These are phyloP conservation scores for Apamea anceps DNA, from an alignment of 2,888 invertebrate species.

Conservation along the genomic window DNA sequence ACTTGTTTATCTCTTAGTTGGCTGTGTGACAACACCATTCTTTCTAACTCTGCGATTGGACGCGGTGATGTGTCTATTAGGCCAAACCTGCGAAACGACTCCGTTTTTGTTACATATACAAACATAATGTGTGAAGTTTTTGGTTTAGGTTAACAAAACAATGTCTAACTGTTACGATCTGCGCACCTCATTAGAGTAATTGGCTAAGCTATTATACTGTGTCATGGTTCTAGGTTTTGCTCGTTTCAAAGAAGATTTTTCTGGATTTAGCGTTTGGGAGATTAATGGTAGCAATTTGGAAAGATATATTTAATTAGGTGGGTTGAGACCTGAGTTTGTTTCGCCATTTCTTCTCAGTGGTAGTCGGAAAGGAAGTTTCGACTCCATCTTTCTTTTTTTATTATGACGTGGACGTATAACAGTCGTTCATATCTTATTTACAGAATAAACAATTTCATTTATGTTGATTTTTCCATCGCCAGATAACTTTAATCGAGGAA, in stretches of 20 bases:
- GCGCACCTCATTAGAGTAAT: conserved; percentile 50
- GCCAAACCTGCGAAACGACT: conserved; percentile 17
- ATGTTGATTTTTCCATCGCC: no score
- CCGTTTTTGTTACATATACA: conserved; percentile 43
- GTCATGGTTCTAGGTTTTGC: conserved; percentile 29
- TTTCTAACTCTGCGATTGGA: neutral
- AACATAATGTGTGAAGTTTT: conserved; percentile 56
- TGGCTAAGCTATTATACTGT: conserved; percentile 30
- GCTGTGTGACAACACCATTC: neutral
- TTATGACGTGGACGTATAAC: neutral
- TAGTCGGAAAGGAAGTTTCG: no score
- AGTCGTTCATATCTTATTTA: neutral
- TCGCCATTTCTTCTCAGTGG: neutral
- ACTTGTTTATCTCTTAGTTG: neutral
- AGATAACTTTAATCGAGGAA: no score
- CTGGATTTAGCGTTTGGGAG: neutral
- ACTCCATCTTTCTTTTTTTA: neutral
- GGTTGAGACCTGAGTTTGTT: neutral
- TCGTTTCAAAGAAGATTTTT: neutral
- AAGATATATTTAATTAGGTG: neutral
- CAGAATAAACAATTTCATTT: no score
- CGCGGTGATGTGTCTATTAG: neutral
- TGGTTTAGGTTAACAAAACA: conserved; percentile 44
- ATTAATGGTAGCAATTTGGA: neutral
- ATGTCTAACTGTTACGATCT: conserved; percentile 55